Evolutionary conservation across 2,888 invertebrate species (phyloP).

Genomic region (Agrochola lota): DNA sequence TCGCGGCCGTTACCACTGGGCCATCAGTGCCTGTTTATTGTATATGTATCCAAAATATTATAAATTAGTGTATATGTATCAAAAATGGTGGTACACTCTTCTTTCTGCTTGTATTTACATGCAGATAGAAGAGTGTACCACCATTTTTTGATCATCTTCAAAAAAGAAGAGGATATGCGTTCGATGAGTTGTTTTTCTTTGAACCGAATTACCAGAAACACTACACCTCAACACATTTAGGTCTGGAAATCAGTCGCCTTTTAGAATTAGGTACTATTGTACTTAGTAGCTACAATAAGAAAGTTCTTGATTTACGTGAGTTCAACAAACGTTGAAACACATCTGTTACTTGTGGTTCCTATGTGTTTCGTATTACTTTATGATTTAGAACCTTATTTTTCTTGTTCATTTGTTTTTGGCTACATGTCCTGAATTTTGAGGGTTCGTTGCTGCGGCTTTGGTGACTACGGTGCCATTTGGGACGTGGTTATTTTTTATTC

Average conservation of each 20-base stretch:
- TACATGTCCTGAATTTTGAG: slow-evolving; percentile 48
- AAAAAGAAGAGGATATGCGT: neutral
- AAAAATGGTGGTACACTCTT: too few species aligned
- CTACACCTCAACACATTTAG: neutral
- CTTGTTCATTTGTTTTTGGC: slow-evolving; percentile 49
- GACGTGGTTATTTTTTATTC: slow-evolving; percentile 14
- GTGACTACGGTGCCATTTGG: neutral
- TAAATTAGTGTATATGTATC: too few species aligned
- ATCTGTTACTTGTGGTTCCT: slow-evolving; percentile 59
- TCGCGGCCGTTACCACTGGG: too few species aligned
- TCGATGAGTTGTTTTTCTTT: neutral
- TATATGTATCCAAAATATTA: too few species aligned
- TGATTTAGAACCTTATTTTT: slow-evolving; percentile 62
- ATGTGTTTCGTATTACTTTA: slow-evolving; percentile 50
- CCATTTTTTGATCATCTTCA: neutral
- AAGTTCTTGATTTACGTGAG: slow-evolving; percentile 56
- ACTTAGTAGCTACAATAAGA: slow-evolving; percentile 5
- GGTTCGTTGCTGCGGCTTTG: slow-evolving; percentile 3
- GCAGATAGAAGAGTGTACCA: neutral
- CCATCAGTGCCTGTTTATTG: neutral
- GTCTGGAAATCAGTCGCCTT: neutral
- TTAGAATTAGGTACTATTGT: neutral
- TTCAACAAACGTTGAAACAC: slow-evolving; percentile 43
- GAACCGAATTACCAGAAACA: neutral
- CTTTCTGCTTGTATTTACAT: too few species aligned